phyloP scores from a whole-genome alignment of 2,113 vertebrate species.

The Cyprinodon brontotheroides region DNA sequence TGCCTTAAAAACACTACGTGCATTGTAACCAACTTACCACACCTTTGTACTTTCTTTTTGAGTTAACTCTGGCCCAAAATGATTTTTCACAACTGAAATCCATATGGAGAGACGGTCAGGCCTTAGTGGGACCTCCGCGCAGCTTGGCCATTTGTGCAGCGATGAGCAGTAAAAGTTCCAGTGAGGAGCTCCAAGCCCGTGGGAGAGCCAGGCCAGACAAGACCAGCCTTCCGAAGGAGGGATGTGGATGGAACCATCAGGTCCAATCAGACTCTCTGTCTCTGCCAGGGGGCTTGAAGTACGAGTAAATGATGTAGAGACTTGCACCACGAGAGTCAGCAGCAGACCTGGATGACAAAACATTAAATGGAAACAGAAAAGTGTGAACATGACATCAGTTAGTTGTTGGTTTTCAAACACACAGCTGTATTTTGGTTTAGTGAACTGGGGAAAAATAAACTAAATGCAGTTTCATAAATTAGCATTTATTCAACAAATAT shows the following conservation, averaged over 20 bases:
- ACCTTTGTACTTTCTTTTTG: neutral
- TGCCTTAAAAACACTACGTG: neutral
- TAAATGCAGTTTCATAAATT: no score
- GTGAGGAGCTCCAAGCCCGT: constrained; percentile 67
- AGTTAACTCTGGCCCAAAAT: neutral
- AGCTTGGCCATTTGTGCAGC: constrained; percentile 44
- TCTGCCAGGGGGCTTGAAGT: constrained; percentile 74
- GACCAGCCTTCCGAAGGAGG: constrained; percentile 81
- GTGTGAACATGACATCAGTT: neutral
- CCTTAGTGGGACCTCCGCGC: constrained; percentile 14
- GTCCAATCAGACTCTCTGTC: constrained; percentile 53
- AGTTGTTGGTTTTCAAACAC: neutral
- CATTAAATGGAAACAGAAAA: neutral
- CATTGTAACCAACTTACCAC: no score
- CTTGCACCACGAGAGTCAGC: constrained; percentile 78
- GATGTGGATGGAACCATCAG: constrained; percentile 32
- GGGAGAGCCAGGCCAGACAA: constrained; percentile 81
- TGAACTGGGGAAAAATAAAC: no score
- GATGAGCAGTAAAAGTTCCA: constrained; percentile 35
- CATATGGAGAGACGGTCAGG: constrained; percentile 9
- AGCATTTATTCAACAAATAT: neutral
- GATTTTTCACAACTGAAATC: neutral
- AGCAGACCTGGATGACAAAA: constrained; percentile 64
- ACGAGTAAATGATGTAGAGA: constrained; percentile 79
- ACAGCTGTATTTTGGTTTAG: neutral